phyloP scores from a whole-genome alignment of 2,888 invertebrate genomes.

The Nudaria mundana region DNA sequence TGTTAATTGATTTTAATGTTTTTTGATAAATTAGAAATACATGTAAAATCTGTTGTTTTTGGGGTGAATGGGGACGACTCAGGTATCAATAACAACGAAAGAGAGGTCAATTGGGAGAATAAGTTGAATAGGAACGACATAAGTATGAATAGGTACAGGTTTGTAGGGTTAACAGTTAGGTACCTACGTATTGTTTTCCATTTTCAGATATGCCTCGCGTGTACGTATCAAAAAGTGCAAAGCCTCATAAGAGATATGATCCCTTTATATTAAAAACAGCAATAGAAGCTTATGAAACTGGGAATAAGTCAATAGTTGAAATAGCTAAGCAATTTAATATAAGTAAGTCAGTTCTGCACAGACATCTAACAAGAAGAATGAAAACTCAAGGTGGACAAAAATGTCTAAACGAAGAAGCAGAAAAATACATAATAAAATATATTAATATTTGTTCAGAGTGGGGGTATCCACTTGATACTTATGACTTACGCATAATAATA shows the following conservation, averaged over 20 bases:
- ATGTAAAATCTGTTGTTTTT: conserved; percentile 7
- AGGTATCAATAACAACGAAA: conserved; percentile 5
- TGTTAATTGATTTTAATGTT: not conserved
- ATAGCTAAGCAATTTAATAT: conserved; percentile 16
- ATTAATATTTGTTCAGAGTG: conserved; percentile 30
- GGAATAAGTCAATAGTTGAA: conserved; percentile 1
- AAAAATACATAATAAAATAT: conserved; percentile 20
- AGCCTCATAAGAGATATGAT: conserved; percentile 1
- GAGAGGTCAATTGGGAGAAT: not conserved
- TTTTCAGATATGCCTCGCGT: not conserved
- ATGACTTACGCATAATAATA: conserved; percentile 22
- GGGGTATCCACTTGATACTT: conserved; percentile 27
- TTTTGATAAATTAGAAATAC: not conserved
- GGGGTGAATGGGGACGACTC: conserved; percentile 8
- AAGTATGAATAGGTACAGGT: conserved; percentile 1
- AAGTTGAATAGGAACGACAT: conserved; percentile 4
- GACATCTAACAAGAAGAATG: conserved; percentile 17
- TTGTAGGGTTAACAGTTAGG: conserved; percentile 1
- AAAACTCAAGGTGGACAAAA: conserved; percentile 26
- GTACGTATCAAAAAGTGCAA: not conserved
- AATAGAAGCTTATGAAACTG: conserved; percentile 1
- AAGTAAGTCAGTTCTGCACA: conserved; percentile 16
- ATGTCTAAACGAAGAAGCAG: conserved; percentile 16
- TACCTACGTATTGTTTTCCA: too few species aligned
- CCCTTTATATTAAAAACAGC: not conserved